Evolutionary conservation across 2,797 vertebrate genomes (phyloP).

Genomic region (Tarsius wallacei): DNA sequence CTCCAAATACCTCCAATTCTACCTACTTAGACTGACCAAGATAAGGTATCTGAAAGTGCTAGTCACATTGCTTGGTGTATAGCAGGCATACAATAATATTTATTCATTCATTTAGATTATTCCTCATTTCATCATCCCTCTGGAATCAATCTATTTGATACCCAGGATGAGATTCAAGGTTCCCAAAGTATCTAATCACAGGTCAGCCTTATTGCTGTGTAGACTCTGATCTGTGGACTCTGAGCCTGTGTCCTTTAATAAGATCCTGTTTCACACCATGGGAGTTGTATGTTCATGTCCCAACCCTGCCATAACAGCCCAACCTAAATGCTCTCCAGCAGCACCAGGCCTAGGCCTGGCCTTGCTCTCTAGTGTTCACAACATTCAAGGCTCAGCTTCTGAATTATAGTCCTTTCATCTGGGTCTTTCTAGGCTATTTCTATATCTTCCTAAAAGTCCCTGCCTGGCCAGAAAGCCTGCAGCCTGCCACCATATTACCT

Average conservation of each 20-base stretch:
- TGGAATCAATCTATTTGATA: slow-evolving; percentile 37
- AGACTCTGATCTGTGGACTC: neutral
- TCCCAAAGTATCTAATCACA: neutral
- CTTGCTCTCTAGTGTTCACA: neutral
- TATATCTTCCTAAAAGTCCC: neutral
- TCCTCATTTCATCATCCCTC: neutral
- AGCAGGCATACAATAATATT: neutral
- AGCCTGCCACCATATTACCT: neutral
- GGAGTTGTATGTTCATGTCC: neutral
- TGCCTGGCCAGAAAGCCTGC: neutral
- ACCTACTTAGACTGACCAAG: neutral
- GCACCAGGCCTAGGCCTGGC: neutral
- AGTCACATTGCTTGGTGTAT: too few relatives aligned
- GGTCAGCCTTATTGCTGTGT: neutral
- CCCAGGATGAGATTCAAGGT: neutral
- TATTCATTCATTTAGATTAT: slow-evolving; percentile 11
- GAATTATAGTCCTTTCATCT: neutral
- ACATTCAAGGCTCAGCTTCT: neutral
- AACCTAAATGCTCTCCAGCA: neutral
- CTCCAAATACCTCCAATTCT: neutral
- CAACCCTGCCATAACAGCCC: neutral
- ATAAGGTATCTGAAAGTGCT: neutral
- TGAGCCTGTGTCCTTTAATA: neutral
- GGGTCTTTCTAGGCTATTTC: neutral
- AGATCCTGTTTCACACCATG: neutral